A percentile compares a stretch with the other conserved stretches of the same genome.
These are phyloP conservation scores for Ylistrum balloti DNA, from an alignment of 1,140 invertebrate species.

Conservation along the genomic window DNA sequence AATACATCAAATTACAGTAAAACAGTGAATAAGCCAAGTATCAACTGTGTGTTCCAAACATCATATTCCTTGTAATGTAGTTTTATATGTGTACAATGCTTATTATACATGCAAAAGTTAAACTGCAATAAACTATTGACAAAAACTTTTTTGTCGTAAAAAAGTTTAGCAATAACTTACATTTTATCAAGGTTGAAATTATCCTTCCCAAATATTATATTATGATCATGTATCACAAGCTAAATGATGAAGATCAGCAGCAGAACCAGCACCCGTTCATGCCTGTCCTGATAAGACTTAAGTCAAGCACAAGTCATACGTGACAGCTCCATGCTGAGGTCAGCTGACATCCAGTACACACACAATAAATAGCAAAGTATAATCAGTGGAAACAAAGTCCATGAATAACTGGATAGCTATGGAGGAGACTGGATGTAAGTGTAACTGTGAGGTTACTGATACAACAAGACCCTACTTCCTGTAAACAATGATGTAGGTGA, in stretches of 20 bases:
- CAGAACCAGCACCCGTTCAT: not conserved
- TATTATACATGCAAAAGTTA: too few species aligned
- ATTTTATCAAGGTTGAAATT: too few species aligned
- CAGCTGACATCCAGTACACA: not conserved
- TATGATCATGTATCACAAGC: too few species aligned
- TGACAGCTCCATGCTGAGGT: not conserved
- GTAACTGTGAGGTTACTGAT: not conserved
- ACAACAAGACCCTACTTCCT: not conserved
- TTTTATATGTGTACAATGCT: too few species aligned
- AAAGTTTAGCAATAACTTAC: too few species aligned
- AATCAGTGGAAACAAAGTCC: not conserved
- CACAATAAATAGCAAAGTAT: not conserved
- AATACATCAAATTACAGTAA: too few species aligned
- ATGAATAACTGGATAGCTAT: not conserved
- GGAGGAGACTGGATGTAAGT: not conserved
- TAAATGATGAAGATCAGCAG: not conserved
- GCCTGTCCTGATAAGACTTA: not conserved
- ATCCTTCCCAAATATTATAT: too few species aligned
- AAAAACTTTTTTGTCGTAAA: too few species aligned
- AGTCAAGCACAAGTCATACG: not conserved
- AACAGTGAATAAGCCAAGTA: too few species aligned
- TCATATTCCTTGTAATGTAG: too few species aligned
- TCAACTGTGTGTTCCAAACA: too few species aligned
- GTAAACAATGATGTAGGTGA: not conserved
- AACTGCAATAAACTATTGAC: too few species aligned